These are phyloP conservation scores for Amphipyra tragopoginis DNA, from an alignment of 2,888 invertebrate species.

Conservation along the genomic window DNA sequence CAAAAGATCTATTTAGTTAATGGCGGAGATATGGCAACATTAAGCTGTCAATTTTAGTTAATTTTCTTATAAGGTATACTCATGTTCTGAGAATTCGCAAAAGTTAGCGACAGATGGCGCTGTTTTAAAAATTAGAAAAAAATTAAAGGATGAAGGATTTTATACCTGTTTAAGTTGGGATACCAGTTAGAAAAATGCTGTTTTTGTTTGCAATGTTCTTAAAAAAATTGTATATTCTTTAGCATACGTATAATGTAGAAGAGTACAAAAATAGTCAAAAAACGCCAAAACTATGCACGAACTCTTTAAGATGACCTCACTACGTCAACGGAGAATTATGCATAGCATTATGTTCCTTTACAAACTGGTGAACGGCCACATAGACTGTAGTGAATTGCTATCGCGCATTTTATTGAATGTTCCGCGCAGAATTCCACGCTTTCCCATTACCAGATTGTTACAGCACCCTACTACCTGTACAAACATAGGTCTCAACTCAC, in stretches of 20 bases:
- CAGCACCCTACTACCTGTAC: no score
- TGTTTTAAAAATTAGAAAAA: conserved; percentile 10
- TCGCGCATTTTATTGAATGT: no score
- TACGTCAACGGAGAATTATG: no score
- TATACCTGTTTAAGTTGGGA: conserved; percentile 38
- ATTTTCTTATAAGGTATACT: conserved; percentile 40
- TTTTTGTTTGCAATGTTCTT: background rate
- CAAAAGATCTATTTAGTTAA: background rate
- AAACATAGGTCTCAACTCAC: no score
- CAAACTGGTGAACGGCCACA: no score
- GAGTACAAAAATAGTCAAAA: background rate
- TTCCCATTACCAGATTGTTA: no score
- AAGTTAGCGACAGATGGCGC: conserved; percentile 58
- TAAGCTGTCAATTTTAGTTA: background rate
- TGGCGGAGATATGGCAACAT: conserved; percentile 30
- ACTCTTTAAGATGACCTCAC: no score
- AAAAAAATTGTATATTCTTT: background rate
- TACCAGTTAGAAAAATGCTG: conserved; percentile 39
- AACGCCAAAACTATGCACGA: no score
- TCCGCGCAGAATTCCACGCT: no score
- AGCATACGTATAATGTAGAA: conserved; percentile 13
- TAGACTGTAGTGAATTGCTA: no score
- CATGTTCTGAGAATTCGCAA: conserved; percentile 3
- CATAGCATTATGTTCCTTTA: no score
- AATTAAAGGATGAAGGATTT: conserved; percentile 42